Evolutionary conservation across 2,113 vertebrate genomes (phyloP), one percentile per base, ranked within the genome.

Genomic region (Atherinomorus stipes): DNA sequence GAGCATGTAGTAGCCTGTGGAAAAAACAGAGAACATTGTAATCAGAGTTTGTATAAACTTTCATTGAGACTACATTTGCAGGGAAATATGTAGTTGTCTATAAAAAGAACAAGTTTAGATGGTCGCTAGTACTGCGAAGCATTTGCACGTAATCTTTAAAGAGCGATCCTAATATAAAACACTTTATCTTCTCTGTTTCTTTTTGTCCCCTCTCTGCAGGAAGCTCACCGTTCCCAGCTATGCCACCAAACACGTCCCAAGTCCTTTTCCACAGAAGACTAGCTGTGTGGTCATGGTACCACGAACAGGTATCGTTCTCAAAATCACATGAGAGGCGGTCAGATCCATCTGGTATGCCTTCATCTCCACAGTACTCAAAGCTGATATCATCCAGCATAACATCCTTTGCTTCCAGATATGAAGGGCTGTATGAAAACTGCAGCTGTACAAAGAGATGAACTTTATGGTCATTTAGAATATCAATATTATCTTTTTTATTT

Each of bases 261-360:
- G 0, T 52, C 44, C 81, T 84, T 45, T 86, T 8, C 93, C 93
- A 95, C 26, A 67, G 26, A 21, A 91, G 57, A 64, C 71, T 74
- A 23, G 86, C 66, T 25, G 78, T 86, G 57, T 87, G 72, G 75
- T 93, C 91, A 21, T 70, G 67, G 75, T 92, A 93, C 94, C 94
- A 95, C 15, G 92, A 90, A 72, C 94, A 95, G 0, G 60, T 74
- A 66, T 92, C 80, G 0, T 63, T 71, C 64, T 94, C 91, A 89
- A 94, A 95, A 77, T 92, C 82, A 78, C 94, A 95, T 18, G 91
- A 89, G 21, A 94, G 93, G 23, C 45, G 73, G 11, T 91, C 83
- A 15, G 89, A 90, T 21, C 74, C 90, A 23, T 61, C 18, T 23
- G 93, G 94, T 16, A 90, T 11, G 7, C 93, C 91, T 42, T 64